A percentile compares a stretch with the other conserved stretches of the same genome.
Evolutionary conservation across 2,113 vertebrate species (phyloP).

Genomic region (Emberiza fucata): DNA sequence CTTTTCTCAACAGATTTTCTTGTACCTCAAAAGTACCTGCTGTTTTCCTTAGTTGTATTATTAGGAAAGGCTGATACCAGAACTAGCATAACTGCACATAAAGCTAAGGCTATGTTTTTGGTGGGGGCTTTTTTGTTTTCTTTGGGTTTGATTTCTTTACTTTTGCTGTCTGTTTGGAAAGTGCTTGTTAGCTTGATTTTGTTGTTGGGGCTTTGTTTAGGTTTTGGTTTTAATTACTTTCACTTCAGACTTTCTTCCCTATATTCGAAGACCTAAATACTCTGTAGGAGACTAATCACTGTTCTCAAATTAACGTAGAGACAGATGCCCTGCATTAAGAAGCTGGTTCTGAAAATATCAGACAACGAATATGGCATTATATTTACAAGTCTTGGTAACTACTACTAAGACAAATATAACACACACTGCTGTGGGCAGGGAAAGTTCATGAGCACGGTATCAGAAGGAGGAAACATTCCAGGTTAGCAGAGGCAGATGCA

Average conservation of each 20-base stretch:
- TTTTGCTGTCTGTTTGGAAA: not conserved
- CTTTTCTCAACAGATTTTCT: not conserved
- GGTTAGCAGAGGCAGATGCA: not conserved
- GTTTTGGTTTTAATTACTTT: not conserved
- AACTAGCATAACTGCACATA: not conserved
- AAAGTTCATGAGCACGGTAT: not conserved
- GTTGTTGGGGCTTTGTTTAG: not conserved
- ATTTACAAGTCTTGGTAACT: not conserved
- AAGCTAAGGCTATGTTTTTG: not conserved
- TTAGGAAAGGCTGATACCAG: not conserved
- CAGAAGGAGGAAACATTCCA: not conserved
- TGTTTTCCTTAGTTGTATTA: not conserved
- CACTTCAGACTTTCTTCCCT: not conserved
- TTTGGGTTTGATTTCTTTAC: not conserved
- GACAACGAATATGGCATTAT: not conserved
- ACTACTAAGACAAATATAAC: not conserved
- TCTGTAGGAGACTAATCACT: not conserved
- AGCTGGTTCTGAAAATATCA: not conserved
- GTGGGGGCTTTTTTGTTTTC: not conserved
- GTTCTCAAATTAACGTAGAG: not conserved
- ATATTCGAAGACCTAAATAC: not conserved
- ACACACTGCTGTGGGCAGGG: rapidly evolving
- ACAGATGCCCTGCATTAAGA: not conserved
- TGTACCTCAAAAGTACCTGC: not conserved
- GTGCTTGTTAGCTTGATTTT: not conserved